phyloP scores from a whole-genome alignment of 2,797 vertebrate genomes.

The Pseudocheirus occidentalis region DNA sequence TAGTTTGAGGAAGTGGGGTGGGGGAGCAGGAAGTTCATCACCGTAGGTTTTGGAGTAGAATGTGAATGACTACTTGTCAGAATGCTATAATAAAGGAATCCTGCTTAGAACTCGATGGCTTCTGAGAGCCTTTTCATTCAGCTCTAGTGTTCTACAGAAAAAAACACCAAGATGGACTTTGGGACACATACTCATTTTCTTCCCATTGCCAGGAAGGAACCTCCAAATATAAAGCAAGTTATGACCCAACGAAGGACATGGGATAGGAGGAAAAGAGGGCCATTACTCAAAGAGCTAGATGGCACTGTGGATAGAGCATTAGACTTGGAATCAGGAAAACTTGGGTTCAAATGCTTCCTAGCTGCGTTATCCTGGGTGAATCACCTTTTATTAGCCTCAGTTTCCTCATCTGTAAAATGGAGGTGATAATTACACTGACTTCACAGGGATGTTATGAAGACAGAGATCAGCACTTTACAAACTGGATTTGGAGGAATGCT shows the following conservation, averaged over 20 bases:
- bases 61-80: neutral
- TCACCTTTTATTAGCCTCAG: neutral
- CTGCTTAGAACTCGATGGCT: neutral
- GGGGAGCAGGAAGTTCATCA: neutral
- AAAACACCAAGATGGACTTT: neutral
- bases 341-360: neutral
- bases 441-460: neutral
- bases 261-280: neutral
- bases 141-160: neutral
- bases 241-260: neutral
- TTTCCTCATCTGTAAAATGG: neutral
- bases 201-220: neutral
- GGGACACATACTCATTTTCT: neutral
- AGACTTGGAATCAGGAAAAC: neutral
- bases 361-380: neutral
- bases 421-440: neutral
- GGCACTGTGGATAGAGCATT: neutral
- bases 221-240: neutral
- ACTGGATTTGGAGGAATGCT: neutral
- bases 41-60: neutral
- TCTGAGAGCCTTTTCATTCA: neutral
- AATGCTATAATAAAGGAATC: neutral
- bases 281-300: neutral
- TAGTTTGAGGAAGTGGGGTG: neutral
- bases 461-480: neutral